phyloP scores from a whole-genome alignment of 2,113 vertebrate species.

The Lagenorhynchus albirostris region DNA sequence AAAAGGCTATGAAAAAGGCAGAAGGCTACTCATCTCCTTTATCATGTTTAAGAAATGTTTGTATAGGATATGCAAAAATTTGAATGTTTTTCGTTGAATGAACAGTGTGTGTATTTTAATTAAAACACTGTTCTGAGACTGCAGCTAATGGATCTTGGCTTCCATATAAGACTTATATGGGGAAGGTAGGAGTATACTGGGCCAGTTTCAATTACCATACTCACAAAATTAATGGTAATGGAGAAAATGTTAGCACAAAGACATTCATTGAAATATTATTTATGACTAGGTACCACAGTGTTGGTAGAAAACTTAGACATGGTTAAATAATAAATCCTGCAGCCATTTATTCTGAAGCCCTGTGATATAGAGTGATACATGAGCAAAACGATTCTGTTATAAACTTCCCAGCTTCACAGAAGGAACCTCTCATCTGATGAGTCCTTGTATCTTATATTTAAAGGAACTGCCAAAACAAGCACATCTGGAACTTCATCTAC shows the following conservation, averaged over 20 bases:
- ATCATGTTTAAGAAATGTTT: neutral
- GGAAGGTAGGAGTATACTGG: neutral
- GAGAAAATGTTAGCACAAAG: neutral
- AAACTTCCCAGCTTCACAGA: neutral
- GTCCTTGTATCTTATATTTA: neutral
- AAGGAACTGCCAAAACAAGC: accelerated
- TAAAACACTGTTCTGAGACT: neutral
- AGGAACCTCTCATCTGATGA: neutral
- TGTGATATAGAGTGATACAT: accelerated
- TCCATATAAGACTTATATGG: neutral
- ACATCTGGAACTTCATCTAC: neutral
- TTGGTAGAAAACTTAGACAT: neutral
- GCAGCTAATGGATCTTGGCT: neutral
- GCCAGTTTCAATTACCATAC: neutral
- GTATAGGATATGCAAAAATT: neutral
- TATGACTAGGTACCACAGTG: neutral
- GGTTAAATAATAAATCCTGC: neutral
- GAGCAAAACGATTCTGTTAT: neutral
- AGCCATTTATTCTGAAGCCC: neutral
- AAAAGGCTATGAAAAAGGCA: neutral
- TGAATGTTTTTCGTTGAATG: neutral
- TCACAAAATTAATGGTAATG: neutral
- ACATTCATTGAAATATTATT: neutral
- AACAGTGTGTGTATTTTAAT: neutral
- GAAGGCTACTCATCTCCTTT: too few species aligned